Conservation (phyloP, 2,113 vertebrate genomes). For the Nansenia antarctica region DNA sequence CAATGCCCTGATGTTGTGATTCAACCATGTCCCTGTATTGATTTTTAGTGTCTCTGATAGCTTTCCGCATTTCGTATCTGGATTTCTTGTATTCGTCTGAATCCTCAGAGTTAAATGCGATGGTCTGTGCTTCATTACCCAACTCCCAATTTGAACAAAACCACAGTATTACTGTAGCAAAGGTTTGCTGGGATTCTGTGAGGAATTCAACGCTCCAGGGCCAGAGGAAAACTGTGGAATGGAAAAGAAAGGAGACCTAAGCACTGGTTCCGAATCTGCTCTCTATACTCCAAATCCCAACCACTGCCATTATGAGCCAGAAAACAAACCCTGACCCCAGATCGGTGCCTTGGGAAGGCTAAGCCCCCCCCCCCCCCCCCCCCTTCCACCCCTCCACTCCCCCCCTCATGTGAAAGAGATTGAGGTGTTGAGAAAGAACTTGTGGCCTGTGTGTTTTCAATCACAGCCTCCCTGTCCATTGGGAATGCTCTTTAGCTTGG, state of each 20-base stretch:
- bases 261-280: neutral
- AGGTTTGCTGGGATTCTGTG: neutral
- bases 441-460: constrained; percentile 30
- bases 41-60: too few relatives aligned
- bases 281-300: too few relatives aligned
- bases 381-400: neutral
- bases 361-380: neutral
- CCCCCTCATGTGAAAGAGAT: neutral
- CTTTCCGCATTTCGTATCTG: too few relatives aligned
- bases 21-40: too few relatives aligned
- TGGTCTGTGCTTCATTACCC: too few relatives aligned
- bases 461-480: constrained; percentile 13
- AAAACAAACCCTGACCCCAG: neutral
- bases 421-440: constrained; percentile 15
- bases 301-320: neutral
- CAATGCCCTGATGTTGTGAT: too few relatives aligned
- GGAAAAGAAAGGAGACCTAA: neutral
- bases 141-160: neutral
- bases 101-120: too few relatives aligned
- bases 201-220: too few relatives aligned
- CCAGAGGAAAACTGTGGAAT: neutral
- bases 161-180: neutral
- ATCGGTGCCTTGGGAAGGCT: neutral
- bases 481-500: constrained; percentile 7
- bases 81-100: too few relatives aligned